Conservation (phyloP, 37 sponge, comb jelly and placozoan genomes). For the Sycon ciliatum region DNA sequence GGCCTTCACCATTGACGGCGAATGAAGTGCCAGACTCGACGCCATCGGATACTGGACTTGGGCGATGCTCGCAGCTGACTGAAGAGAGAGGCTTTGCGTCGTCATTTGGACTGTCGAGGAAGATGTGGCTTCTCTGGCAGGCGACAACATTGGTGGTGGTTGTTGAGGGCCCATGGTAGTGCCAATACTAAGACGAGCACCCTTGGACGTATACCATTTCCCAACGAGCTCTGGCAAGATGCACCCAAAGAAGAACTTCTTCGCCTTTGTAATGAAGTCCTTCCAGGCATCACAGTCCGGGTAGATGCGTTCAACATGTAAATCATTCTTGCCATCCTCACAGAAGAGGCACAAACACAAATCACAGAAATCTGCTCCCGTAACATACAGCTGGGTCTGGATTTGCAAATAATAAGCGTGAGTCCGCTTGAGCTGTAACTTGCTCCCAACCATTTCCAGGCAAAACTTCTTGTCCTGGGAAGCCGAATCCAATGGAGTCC, state of each 20-base stretch:
- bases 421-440: not conserved
- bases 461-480: slow-evolving; percentile 15
- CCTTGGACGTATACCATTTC: slow-evolving; percentile 6
- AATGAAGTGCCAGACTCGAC: too few relatives aligned
- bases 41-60: too few relatives aligned
- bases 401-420: slow-evolving; percentile 42
- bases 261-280: not conserved
- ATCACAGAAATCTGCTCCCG: slow-evolving; percentile 28
- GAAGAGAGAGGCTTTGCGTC: too few relatives aligned
- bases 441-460: not conserved
- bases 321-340: not conserved
- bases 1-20: too few relatives aligned
- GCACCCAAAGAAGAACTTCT: not conserved
- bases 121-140: too few relatives aligned
- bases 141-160: too few relatives aligned
- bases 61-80: too few relatives aligned
- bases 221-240: not conserved
- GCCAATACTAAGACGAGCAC: too few relatives aligned
- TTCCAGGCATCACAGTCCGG: not conserved
- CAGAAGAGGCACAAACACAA: slow-evolving; percentile 36
- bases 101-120: too few relatives aligned
- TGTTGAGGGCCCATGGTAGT: too few relatives aligned
- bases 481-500: slow-evolving; percentile 16
- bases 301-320: not conserved
- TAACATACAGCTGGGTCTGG: slow-evolving; percentile 36